These are phyloP conservation scores for Buceros bicornis DNA, from an alignment of 2,797 vertebrate genomes.

Conservation along the genomic window DNA sequence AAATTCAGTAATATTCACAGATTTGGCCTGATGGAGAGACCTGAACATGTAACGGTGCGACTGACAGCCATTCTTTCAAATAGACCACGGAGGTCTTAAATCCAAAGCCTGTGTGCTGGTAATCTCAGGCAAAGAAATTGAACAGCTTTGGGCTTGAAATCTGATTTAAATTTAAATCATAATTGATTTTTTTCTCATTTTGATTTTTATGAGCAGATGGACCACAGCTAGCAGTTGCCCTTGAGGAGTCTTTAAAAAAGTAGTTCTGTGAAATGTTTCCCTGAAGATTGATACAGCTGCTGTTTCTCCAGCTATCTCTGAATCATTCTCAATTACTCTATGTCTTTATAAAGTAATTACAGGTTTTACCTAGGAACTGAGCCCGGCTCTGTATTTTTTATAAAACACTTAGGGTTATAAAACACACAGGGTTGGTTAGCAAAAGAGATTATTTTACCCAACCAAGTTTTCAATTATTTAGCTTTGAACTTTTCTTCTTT, in stretches of 20 bases:
- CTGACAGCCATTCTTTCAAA: neutral
- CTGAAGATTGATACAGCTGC: conserved; percentile 60
- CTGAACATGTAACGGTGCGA: neutral
- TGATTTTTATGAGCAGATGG: conserved; percentile 56
- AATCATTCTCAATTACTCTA: conserved; percentile 67
- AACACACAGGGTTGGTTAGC: neutral
- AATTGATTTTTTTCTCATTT: conserved; percentile 60
- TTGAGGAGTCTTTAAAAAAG: conserved; percentile 53
- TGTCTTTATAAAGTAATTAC: conserved; percentile 69
- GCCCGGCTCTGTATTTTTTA: conserved; percentile 14
- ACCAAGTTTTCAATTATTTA: conserved; percentile 42
- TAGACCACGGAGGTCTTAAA: neutral
- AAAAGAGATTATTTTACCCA: conserved; percentile 39
- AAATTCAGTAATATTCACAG: neutral
- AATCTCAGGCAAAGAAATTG: conserved; percentile 9
- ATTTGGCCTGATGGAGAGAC: neutral
- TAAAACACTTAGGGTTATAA: conserved; percentile 14
- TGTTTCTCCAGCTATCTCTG: conserved; percentile 60
- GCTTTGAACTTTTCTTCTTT: conserved; percentile 40
- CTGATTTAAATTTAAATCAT: conserved; percentile 54
- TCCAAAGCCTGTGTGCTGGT: neutral
- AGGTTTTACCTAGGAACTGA: conserved; percentile 54
- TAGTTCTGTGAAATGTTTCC: conserved; percentile 41
- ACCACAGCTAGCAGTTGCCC: conserved; percentile 49
- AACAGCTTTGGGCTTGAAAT: conserved; percentile 39